A percentile compares a stretch with the other conserved stretches of the same genome.
Conservation (phyloP, 2,888 invertebrate species). For the Latrodectus hesperus region DNA sequence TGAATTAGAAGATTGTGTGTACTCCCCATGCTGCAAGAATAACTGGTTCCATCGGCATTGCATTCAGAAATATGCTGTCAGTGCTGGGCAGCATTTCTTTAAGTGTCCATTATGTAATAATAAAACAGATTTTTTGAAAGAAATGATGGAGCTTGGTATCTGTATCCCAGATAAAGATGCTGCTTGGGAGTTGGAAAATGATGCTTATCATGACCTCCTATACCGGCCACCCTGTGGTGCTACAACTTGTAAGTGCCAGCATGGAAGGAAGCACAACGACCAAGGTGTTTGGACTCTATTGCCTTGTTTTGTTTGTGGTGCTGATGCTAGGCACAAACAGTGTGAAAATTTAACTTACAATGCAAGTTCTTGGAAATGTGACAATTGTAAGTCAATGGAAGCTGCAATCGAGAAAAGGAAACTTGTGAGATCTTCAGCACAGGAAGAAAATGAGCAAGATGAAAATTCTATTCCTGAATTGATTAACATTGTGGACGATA, state of each 20-base stretch:
- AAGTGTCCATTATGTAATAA: constrained; percentile 89
- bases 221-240: constrained; percentile 81
- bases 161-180: constrained; percentile 89
- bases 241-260: constrained; percentile 79
- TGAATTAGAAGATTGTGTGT: constrained; percentile 8
- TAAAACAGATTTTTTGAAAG: constrained; percentile 80
- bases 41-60: constrained; percentile 44
- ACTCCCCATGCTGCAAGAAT: constrained; percentile 31
- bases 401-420: neutral
- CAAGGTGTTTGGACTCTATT: constrained; percentile 50
- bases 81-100: constrained; percentile 84
- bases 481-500: too few species aligned
- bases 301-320: constrained; percentile 24
- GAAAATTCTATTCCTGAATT: too few species aligned
- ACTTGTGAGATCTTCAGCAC: too few species aligned
- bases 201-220: constrained; percentile 84
- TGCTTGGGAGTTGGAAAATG: constrained; percentile 86
- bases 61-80: constrained; percentile 80
- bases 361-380: constrained; percentile 23
- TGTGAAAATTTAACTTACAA: neutral
- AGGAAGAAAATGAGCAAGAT: too few species aligned
- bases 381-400: constrained; percentile 14
- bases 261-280: constrained; percentile 77
- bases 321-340: constrained; percentile 17
- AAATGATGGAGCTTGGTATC: constrained; percentile 82